A percentile compares a stretch with the other conserved stretches of the same genome.
phyloP scores from a whole-genome alignment of 2,888 invertebrate species.

The Taphrorychus bicolor region DNA sequence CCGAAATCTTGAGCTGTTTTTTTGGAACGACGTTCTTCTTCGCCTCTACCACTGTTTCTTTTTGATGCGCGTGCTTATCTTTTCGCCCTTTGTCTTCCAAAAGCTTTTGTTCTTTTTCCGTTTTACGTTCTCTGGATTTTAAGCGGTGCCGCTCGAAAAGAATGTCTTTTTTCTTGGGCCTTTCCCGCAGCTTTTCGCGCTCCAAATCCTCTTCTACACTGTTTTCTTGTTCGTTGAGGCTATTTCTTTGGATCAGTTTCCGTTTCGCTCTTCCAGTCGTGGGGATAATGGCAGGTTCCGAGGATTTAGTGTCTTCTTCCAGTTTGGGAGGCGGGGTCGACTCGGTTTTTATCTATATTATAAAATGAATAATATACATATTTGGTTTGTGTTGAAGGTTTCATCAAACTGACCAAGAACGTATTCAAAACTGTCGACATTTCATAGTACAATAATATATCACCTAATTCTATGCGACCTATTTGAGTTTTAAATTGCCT shows the following conservation, averaged over 20 bases:
- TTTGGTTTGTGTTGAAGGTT: too few relatives aligned
- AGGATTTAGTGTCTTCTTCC: conserved; percentile 31
- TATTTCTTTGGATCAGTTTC: conserved; percentile 53
- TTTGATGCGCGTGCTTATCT: conserved; percentile 51
- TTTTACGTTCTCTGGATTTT: conserved; percentile 39
- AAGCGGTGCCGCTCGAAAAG: conserved; percentile 42
- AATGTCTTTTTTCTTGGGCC: conserved; percentile 39
- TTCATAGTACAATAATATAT: too few relatives aligned
- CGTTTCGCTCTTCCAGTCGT: conserved; percentile 55
- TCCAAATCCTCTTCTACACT: conserved; percentile 34
- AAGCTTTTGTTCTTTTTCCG: conserved; percentile 37
- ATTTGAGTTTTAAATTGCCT: too few relatives aligned
- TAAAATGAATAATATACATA: conserved; percentile 9
- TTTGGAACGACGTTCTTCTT: conserved; percentile 43
- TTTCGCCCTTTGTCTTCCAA: conserved; percentile 44
- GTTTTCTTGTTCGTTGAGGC: conserved; percentile 45
- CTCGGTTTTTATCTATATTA: conserved; percentile 22
- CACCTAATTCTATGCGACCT: too few relatives aligned
- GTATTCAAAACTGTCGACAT: too few relatives aligned
- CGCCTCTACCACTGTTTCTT: conserved; percentile 48
- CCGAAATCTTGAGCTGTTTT: conserved; percentile 40
- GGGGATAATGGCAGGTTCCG: conserved; percentile 54
- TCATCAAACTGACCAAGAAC: too few relatives aligned
- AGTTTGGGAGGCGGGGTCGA: not conserved
- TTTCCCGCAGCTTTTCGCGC: conserved; percentile 19